A percentile compares a stretch with the other conserved stretches of the same genome.
phyloP scores from a whole-genome alignment of 2,113 vertebrate species.

The Rutilus rutilus region DNA sequence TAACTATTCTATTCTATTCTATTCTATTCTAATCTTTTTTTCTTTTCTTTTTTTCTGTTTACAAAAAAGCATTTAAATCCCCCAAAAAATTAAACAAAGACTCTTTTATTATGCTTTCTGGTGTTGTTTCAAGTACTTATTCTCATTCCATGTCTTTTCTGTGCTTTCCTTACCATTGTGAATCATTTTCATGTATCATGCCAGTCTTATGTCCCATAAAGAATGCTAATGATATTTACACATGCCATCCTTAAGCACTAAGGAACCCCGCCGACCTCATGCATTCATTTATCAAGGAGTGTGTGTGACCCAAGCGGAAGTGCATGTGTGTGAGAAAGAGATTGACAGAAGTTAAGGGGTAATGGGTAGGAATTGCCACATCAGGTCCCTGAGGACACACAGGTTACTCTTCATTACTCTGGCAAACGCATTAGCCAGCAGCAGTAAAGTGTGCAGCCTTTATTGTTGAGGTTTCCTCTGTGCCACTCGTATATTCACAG shows the following conservation, averaged over 20 bases:
- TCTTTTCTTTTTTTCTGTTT: not conserved
- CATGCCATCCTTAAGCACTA: constrained; percentile 12
- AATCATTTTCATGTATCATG: constrained; percentile 43
- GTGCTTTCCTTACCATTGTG: constrained; percentile 26
- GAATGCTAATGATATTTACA: constrained; percentile 48
- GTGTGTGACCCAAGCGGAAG: not conserved
- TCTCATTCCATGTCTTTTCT: constrained; percentile 19
- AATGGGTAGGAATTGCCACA: constrained; percentile 14
- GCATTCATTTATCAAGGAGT: constrained; percentile 7
- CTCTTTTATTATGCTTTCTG: not conserved
- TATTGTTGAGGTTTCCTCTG: constrained; percentile 42
- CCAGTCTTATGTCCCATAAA: constrained; percentile 26
- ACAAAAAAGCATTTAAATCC: not conserved
- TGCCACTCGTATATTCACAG: constrained; percentile 25
- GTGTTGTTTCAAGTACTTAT: constrained; percentile 5
- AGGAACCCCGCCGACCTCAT: not conserved
- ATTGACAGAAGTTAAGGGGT: constrained; percentile 18
- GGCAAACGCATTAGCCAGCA: constrained; percentile 45
- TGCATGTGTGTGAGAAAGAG: constrained; percentile 1
- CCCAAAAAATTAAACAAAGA: too few relatives aligned
- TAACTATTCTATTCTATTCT: not conserved
- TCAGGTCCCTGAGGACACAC: constrained; percentile 33
- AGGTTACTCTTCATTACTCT: constrained; percentile 30
- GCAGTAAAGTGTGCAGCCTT: constrained; percentile 31
- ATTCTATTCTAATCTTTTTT: not conserved